Evolutionary conservation across 2,888 invertebrate species (phyloP).

Genomic region (Dichetophora obliterata): DNA sequence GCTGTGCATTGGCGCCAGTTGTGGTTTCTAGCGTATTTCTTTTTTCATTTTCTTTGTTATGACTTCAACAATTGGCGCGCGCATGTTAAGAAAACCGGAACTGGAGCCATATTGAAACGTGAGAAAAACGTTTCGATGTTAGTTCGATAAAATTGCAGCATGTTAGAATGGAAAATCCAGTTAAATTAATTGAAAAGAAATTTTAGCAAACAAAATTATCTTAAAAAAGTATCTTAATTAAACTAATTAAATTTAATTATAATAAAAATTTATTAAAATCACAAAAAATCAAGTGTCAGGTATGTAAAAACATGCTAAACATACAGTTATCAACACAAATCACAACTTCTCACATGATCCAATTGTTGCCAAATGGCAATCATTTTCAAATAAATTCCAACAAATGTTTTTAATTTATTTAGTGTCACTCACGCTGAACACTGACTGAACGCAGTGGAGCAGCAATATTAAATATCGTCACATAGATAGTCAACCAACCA

Average conservation of each 20-base stretch:
- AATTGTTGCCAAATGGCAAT: neutral
- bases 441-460: too few species aligned
- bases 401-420: constrained; percentile 10
- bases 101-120: constrained; percentile 22
- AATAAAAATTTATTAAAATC: neutral
- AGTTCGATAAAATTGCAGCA: neutral
- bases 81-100: constrained; percentile 22
- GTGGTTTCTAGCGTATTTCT: neutral
- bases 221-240: neutral
- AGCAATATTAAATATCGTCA: neutral
- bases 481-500: neutral
- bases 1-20: constrained; percentile 27
- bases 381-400: constrained; percentile 11
- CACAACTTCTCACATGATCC: neutral
- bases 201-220: neutral
- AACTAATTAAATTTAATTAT: neutral
- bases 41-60: neutral
- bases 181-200: neutral
- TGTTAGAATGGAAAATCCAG: neutral
- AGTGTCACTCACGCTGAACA: constrained; percentile 3
- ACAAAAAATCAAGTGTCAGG: neutral
- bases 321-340: neutral
- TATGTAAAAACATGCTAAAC: neutral
- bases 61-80: constrained; percentile 4
- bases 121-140: constrained; percentile 20